Evolutionary conservation across 35 echinoderm and acorn worm genomes (phyloP).

Genomic region (Lytechinus variegatus): DNA sequence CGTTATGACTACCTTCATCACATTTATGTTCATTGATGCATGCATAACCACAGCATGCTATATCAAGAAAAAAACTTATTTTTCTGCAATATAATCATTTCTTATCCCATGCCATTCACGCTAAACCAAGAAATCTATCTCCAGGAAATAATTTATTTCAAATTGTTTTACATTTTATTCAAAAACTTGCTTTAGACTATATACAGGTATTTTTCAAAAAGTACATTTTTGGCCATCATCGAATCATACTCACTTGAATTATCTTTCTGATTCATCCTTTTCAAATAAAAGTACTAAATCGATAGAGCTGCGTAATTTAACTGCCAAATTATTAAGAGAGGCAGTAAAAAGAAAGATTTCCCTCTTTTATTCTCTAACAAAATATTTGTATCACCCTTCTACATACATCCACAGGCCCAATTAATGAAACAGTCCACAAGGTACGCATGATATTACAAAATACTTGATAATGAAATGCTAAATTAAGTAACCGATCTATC

Average conservation of each 20-base stretch:
- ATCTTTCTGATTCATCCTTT: not conserved
- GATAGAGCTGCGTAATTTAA: not conserved
- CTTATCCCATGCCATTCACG: too few relatives aligned
- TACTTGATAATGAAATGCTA: too few relatives aligned
- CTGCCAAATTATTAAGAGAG: not conserved
- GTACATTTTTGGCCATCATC: slow-evolving; percentile 1
- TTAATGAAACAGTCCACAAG: too few relatives aligned
- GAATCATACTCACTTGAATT: not conserved
- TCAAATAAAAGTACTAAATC: not conserved
- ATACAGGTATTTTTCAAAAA: not conserved
- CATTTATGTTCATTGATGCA: too few relatives aligned
- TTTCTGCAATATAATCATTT: too few relatives aligned
- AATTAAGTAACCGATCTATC: too few relatives aligned
- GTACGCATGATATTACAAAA: too few relatives aligned
- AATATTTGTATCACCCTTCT: not conserved
- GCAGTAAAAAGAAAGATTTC: not conserved
- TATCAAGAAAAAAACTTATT: too few relatives aligned
- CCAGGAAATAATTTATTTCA: not conserved
- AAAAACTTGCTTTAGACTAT: slow-evolving; percentile 16
- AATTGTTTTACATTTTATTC: not conserved
- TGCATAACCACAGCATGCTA: too few relatives aligned
- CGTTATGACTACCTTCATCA: too few relatives aligned
- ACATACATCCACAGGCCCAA: too few relatives aligned
- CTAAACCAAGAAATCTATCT: too few relatives aligned
- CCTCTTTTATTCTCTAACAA: not conserved